Percentiles rank a stretch among this genome's conserved stretches.
phyloP scores from a whole-genome alignment of 2,888 invertebrate species.

The Tenthredo livida region DNA sequence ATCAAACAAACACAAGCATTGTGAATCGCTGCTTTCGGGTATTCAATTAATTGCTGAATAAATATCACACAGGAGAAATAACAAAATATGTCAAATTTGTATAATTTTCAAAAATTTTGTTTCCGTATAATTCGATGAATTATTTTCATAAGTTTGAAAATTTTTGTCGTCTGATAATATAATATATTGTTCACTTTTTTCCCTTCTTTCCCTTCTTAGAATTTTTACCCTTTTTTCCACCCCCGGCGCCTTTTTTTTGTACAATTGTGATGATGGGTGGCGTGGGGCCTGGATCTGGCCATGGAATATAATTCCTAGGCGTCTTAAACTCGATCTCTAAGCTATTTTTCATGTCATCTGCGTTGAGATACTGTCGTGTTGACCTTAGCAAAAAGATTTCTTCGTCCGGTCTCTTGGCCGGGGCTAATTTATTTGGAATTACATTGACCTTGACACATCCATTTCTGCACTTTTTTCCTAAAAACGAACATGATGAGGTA shows the following conservation, averaged over 20 bases:
- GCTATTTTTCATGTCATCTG: conserved; percentile 63
- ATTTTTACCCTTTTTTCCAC: conserved; percentile 51
- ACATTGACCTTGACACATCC: conserved; percentile 66
- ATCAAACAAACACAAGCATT: not conserved
- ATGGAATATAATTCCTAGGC: conserved; percentile 70
- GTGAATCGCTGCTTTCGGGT: not conserved
- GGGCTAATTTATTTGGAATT: conserved; percentile 61
- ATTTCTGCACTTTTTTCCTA: conserved; percentile 60
- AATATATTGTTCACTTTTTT: not conserved
- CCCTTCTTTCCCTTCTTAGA: conserved; percentile 47
- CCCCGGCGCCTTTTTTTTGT: conserved; percentile 54
- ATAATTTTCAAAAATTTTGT: not conserved
- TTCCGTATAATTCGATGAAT: not conserved
- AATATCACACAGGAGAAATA: not conserved
- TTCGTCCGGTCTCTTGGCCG: conserved; percentile 65
- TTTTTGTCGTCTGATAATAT: not conserved
- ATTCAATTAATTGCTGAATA: not conserved
- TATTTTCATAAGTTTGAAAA: not conserved
- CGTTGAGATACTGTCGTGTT: conserved; percentile 61
- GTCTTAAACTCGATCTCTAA: conserved; percentile 70
- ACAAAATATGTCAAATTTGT: not conserved
- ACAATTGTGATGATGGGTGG: conserved; percentile 62
- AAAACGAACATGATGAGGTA: not conserved
- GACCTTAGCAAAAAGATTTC: conserved; percentile 65
- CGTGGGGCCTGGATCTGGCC: conserved; percentile 62